Base-by-base conservation (phyloP, 2,797 vertebrate species). In the Chiloscyllium punctatum region DNA sequence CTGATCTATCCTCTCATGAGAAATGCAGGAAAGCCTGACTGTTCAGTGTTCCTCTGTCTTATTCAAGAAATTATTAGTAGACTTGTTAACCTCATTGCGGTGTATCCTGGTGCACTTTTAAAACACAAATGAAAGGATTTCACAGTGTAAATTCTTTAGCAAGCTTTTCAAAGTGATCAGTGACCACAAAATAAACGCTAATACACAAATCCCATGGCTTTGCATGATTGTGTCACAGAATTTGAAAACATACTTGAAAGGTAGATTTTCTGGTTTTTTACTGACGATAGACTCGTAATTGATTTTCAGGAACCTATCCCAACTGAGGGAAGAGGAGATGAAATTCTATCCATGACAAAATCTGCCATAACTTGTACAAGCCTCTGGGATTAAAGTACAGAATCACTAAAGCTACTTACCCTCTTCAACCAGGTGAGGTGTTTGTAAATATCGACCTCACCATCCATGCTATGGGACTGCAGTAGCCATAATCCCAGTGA, bases 401-500 rank as follows among this genome's bases (percentile, higher is more conserved):
- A 97, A 97, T 95, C 95, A 88, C 74, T 95, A 95, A 96, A 95
- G 95, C 96, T 95, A 98, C 99, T 98, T 98, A 99, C 99, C 99
- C 98, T 98, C 97, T 98, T 98, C 94, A 99, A 98, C 99, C 99
- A 99, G 95, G 98, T 97, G 97, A 99, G 99, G 97, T 99, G 99
- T 98, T 98, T 99, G 98, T 99, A 98, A 98, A 99, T 98, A 98
- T 99, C 98, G 98, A 99, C 98, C 96, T 99, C 98, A 97, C 98
- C 98, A 98, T 99, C 99, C 99, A 99, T 99, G 97, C 97, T 99
- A 98, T 97, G 98, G 97, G 98, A 98, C 99, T 99, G 99, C 99
- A 97, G 98, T 98, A 97, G 97, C 97, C 98, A 97, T 97, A 97
- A 96, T 97, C 48, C 69, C 13, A 30, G 27, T 30, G 94, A 48